phyloP scores from a whole-genome alignment of 2,797 vertebrate genomes.

The Trachops cirrhosus region DNA sequence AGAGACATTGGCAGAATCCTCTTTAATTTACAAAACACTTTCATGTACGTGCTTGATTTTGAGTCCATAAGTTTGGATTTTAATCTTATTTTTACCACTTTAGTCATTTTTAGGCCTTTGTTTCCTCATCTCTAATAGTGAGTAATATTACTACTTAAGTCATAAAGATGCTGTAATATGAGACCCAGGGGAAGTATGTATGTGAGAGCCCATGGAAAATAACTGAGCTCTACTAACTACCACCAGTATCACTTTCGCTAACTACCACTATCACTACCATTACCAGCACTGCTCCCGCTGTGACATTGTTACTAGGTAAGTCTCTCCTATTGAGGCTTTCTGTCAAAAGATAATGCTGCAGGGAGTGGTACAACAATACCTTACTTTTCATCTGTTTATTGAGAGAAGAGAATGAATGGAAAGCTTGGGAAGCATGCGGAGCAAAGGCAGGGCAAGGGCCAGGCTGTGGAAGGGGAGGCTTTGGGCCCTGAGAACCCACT shows the following conservation, averaged over 20 bases:
- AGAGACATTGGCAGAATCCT: not conserved
- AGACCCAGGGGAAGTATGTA: not conserved
- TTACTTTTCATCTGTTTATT: not conserved
- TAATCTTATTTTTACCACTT: not conserved
- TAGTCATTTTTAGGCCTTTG: not conserved
- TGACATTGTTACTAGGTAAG: too few species aligned
- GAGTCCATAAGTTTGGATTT: not conserved
- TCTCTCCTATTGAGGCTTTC: not conserved
- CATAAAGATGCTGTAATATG: not conserved
- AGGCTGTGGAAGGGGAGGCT: not conserved
- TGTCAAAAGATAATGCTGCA: not conserved
- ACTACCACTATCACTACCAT: not conserved
- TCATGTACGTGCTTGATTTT: not conserved
- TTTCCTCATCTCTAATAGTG: not conserved
- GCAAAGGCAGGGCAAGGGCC: not conserved
- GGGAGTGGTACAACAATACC: not conserved
- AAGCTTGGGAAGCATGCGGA: not conserved
- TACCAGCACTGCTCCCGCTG: not conserved
- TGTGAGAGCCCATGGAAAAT: not conserved
- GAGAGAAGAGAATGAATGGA: not conserved
- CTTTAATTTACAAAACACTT: not conserved
- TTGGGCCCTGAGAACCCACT: not conserved
- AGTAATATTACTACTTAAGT: not conserved
- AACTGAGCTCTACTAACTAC: not conserved
- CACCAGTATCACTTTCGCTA: not conserved